Base-by-base conservation (phyloP, 2,113 vertebrate species). In the Nerophis ophidion region DNA sequence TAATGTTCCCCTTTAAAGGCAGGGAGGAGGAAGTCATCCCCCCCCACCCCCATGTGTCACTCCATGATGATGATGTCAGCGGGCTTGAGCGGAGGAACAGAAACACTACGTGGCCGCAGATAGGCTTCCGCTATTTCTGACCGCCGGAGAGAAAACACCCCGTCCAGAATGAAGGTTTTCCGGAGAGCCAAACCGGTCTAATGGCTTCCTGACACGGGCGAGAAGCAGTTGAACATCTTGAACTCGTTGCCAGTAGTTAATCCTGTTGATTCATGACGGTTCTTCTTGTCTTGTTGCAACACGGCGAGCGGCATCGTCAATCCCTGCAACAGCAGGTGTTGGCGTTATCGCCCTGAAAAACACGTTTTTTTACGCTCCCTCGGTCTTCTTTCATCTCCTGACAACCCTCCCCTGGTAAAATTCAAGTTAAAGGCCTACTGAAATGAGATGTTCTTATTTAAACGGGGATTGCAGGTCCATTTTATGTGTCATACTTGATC, bases 11-110 rank as follows among this genome's bases (percentile, higher is more conserved):
- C n/a, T n/a, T n/a, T n/a, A n/a, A n/a, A n/a, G n/a, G 62, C 58
- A 63, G 4, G 8, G 52, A 84, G 84, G 86, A 88, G 84, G 86
- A 88, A 88, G 86, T 81, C 72, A 60, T 3, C 40, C 40, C 26
- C 26, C 26, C 26, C 2, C 26, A n/a, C 26, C 26, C 11, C 40
- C 15, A 48, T 62, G 75, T 82, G 83, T 80, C 83, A 83, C 69
- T 77, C 69, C 48, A 66, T 17, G 48, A n/a, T 49, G 68, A 83
- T 83, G 80, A 85, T 69, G 83, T 86, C 84, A 86, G 65, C 51
- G 54, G 54, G 77, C 74, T 16, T 64, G 49, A 77, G 56, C 5
- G 38, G 61, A 79, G 84, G 80, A 86, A 86, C 71, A 79, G 78
- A 85, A 85, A 84, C 72, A 33, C 52, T 75, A 77, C 65, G 76